Evolutionary conservation across 1,140 invertebrate genomes (phyloP), one percentile per base, ranked within the genome.

Genomic region (Nilaparvata lugens): DNA sequence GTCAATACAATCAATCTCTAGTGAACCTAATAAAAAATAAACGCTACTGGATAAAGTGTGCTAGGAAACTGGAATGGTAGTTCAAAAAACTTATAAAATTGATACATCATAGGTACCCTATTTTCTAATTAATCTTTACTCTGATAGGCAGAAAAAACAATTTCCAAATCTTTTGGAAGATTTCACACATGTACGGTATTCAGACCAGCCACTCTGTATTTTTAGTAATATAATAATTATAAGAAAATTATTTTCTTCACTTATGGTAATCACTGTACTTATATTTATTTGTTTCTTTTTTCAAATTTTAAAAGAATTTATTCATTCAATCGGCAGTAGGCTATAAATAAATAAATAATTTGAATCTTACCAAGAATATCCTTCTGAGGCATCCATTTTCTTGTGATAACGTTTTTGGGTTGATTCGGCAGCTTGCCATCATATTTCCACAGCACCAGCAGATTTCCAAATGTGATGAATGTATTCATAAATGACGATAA

Each of bases 151-250:
- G n/a, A n/a, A n/a, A n/a, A n/a, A n/a, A n/a, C n/a, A n/a, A n/a
- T n/a, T n/a, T n/a, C n/a, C n/a, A n/a, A n/a, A n/a, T n/a, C n/a
- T n/a, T n/a, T n/a, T n/a, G n/a, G n/a, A 25, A n/a, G 11, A n/a
- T 18, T 52, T 25, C 21, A 25, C 38, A 52, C 2, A 84, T 80
- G 72, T 90, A 88, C 60, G 83, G 81, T 9, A 83, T 75, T 58
- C 86, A 86, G 16, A 85, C 72, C 21, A 83, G 69, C 18, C 87
- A 88, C 11, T 85, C 65, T 89, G 85, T 1, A 84, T 84, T 28
- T 89, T 81, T 62, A 89, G 86, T 0, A 79, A 19, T 53, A 60
- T 61, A 7, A 60, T 53, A 42, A 67, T 68, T 21, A 57, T 52
- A 40, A 61, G 61, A 11, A 56, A 60, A 48, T 21, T 9, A 58